A percentile compares a stretch with the other conserved stretches of the same genome.
These are phyloP conservation scores for Pandion haliaetus DNA, from an alignment of 2,113 vertebrate genomes.

Conservation along the genomic window DNA sequence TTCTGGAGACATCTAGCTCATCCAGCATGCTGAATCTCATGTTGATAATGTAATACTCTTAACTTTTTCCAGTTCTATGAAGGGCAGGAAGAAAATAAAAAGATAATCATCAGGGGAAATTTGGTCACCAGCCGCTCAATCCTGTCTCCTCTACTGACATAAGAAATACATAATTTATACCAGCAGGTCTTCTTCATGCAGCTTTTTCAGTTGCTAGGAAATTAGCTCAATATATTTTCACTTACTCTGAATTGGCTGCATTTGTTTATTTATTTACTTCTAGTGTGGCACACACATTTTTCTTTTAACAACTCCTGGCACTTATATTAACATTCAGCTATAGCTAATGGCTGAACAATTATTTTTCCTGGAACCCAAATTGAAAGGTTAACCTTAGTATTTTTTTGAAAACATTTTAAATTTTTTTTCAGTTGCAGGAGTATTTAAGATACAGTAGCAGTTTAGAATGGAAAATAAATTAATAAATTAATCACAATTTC, in stretches of 20 bases:
- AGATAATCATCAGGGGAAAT: not conserved
- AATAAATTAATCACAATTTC: not conserved
- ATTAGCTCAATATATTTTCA: constrained; percentile 49
- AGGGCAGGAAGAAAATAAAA: not conserved
- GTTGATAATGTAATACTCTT: not conserved
- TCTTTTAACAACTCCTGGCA: constrained; percentile 27
- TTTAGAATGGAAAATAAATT: not conserved
- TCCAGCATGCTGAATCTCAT: not conserved
- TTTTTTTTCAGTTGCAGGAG: not conserved
- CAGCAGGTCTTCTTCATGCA: not conserved
- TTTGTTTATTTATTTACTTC: constrained; percentile 17
- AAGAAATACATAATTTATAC: constrained; percentile 32
- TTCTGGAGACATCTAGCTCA: not conserved
- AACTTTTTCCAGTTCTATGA: not conserved
- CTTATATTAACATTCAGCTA: constrained; percentile 30
- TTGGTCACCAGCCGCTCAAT: not conserved
- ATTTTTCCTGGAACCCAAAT: constrained; percentile 21
- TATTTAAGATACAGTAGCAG: not conserved
- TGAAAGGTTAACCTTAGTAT: constrained; percentile 34
- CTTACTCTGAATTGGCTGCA: not conserved
- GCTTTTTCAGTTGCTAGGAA: not conserved
- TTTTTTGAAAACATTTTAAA: constrained; percentile 10
- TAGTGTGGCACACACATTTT: not conserved
- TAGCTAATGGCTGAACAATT: constrained; percentile 28
- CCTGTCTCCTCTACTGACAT: not conserved